Base-by-base conservation (phyloP, 2,888 invertebrate species). In the Cybosia mesomella region DNA sequence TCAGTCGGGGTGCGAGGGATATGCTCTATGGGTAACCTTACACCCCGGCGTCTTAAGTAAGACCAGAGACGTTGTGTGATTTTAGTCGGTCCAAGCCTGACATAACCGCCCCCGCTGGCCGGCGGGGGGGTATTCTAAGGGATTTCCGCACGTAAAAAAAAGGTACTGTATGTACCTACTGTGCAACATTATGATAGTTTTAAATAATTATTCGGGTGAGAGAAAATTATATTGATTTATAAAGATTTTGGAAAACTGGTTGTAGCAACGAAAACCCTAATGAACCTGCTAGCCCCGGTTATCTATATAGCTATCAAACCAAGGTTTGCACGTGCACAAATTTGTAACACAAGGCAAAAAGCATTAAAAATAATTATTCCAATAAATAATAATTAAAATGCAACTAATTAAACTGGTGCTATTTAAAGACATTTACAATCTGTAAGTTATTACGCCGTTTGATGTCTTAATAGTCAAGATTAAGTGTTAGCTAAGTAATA, bases 401-500 rank as follows among this genome's bases (percentile, higher is more conserved):
- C 11, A 55, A 22, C 24, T 21, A 10, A 54, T 10, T 11, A 54
- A 54, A 21, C 21, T 22, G 54, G 22, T 54, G 54, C 8, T 34
- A 54, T 24, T 10, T 21, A 21, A 24, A 24, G 39, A 5, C 43
- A 21, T 36, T 8, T 32, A 43, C 8, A 49, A 49, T 24, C 2
- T 9, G 10, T 24, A 36, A 21, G 21, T 21, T 18, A 39, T 59
- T 32, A 55, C 54, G 28, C n/a, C 15, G 8, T 36, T 28, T 64
- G 57, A 62, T 65, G 62, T 54, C 39, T 57, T 60, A 65, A 69
- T 68, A 43, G n/a, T 60, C 21, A 49, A 64, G n/a, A 57, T 36
- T n/a, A 57, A 55, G 57, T 67, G 18, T 62, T 68, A 69, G 55
- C 70, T 68, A 65, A 53, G 67, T 71, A 63, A 79, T 68, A 64